Evolutionary conservation across 2,113 vertebrate genomes (phyloP).

Genomic region (Lepus americanus): DNA sequence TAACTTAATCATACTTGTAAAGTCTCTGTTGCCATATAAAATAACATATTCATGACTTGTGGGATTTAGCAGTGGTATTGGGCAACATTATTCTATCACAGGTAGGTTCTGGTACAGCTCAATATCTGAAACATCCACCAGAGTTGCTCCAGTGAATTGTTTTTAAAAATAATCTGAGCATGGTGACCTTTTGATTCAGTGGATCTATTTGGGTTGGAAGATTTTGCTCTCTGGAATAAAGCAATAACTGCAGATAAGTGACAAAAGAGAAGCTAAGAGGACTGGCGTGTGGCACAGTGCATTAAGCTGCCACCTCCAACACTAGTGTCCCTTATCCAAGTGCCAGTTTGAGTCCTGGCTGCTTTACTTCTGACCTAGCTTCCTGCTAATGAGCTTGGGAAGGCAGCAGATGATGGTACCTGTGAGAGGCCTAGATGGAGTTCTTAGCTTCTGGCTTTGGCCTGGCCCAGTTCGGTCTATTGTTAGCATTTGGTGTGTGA

Average conservation of each 20-base stretch:
- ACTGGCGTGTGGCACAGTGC: too few species aligned
- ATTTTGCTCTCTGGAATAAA: not conserved
- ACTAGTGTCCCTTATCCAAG: too few species aligned
- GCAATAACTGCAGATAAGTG: not conserved
- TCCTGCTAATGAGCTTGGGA: too few species aligned
- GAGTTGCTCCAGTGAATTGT: not conserved
- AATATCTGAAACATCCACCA: slow-evolving; percentile 29
- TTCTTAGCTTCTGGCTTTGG: too few species aligned
- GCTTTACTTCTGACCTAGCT: too few species aligned
- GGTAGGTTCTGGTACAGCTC: not conserved
- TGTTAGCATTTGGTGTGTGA: too few species aligned
- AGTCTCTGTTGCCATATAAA: not conserved
- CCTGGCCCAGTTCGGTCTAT: too few species aligned
- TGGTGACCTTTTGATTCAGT: slow-evolving; percentile 26
- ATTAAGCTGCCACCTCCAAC: too few species aligned
- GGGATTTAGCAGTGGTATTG: not conserved
- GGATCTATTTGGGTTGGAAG: slow-evolving; percentile 30
- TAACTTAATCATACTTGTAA: not conserved
- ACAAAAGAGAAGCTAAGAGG: not conserved
- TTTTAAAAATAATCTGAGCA: not conserved
- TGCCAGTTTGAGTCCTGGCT: too few species aligned
- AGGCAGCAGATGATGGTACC: too few species aligned
- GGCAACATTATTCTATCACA: not conserved
- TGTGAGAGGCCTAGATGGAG: too few species aligned
- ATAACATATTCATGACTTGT: not conserved